These are phyloP conservation scores for Pangasius larnaudii DNA, from an alignment of 2,797 vertebrate species.

Conservation along the genomic window DNA sequence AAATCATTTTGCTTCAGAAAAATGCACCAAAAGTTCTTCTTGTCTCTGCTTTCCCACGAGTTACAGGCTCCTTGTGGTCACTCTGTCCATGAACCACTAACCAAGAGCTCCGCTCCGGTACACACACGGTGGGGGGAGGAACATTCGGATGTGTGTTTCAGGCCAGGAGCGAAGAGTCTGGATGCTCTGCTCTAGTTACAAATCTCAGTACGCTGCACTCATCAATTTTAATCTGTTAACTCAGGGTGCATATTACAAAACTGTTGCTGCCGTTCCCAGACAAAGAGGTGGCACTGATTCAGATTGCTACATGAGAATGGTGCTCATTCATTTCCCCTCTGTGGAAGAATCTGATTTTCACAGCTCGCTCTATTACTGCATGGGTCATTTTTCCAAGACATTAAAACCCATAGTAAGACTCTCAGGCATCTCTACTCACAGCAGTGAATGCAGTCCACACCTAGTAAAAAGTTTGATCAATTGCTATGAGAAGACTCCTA, in stretches of 20 bases:
- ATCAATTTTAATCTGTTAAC: conserved; percentile 59
- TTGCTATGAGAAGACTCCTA: conserved; percentile 17
- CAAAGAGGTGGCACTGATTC: not conserved
- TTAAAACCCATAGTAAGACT: not conserved
- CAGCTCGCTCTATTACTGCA: not conserved
- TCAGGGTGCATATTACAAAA: conserved; percentile 56
- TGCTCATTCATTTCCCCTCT: not conserved
- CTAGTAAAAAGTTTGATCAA: conserved; percentile 53
- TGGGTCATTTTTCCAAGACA: not conserved
- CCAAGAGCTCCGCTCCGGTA: conserved; percentile 19
- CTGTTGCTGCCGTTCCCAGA: conserved; percentile 1
- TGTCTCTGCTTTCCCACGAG: conserved; percentile 63
- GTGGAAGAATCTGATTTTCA: not conserved
- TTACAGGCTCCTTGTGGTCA: conserved; percentile 60
- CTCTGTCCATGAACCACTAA: conserved; percentile 57
- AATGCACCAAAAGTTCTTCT: conserved; percentile 31
- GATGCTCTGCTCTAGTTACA: conserved; percentile 65
- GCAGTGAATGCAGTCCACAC: conserved; percentile 26
- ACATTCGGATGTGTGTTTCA: conserved; percentile 55
- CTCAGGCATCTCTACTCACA: not conserved
- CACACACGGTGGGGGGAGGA: not conserved
- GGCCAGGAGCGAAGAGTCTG: conserved; percentile 58
- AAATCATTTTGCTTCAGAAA: conserved; percentile 32
- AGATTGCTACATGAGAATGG: not conserved
- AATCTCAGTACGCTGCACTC: conserved; percentile 63